Evolutionary conservation across 2,888 invertebrate species (phyloP), one percentile per base, ranked within the genome.

Genomic region (Barypeithes pellucidus): DNA sequence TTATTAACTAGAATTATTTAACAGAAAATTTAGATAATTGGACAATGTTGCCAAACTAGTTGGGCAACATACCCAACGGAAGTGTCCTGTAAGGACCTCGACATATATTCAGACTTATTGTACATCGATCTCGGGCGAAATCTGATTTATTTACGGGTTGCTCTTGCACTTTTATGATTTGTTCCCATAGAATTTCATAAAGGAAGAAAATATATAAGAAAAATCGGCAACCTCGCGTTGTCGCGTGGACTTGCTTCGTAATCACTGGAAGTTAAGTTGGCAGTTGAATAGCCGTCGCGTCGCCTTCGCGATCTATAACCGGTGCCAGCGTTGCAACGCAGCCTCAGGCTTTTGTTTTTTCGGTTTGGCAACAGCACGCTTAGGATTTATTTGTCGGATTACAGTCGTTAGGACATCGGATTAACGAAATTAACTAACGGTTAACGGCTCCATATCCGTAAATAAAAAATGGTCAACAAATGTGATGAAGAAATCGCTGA

Each of bases 171-270:
- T n/a, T n/a, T n/a, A n/a, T n/a, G n/a, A n/a, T n/a, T n/a, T n/a
- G n/a, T n/a, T n/a, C n/a, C n/a, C n/a, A n/a, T n/a, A n/a, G n/a
- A n/a, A n/a, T n/a, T n/a, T n/a, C n/a, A n/a, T n/a, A n/a, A n/a
- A n/a, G n/a, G n/a, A n/a, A n/a, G n/a, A n/a, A n/a, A n/a, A n/a
- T n/a, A n/a, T n/a, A n/a, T n/a, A n/a, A 57, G 33, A 47, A 33
- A 18, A 47, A 50, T 1, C 59, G 73, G 73, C 73, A 73, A 69
- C 73, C 12, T 14, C 4, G 73, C 18, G 14, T n/a, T 14, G 73
- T 69, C 73, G 73, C 73, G 73, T 73, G 73, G 65, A 69, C 69
- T 65, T n/a, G 18, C 69, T 60, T 70, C 67, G 65, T 67, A 61
- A 66, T 65, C 54, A 45, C 45, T 50, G 24, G 61, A 45, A 67